Evolutionary conservation across 2,797 vertebrate species (phyloP).

Genomic region (Mycteria americana): DNA sequence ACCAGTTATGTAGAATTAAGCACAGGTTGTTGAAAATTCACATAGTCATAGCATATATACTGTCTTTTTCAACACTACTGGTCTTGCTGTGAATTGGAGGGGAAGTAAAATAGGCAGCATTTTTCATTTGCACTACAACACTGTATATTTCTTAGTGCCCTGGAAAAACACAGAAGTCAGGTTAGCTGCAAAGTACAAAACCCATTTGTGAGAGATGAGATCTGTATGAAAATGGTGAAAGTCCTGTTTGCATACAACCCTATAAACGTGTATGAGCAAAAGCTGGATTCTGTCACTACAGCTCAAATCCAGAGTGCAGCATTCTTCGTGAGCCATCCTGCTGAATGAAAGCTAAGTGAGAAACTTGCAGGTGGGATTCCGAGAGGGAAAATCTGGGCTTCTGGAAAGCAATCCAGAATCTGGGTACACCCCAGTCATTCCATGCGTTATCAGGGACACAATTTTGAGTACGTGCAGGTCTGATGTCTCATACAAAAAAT

Average conservation of each 20-base stretch:
- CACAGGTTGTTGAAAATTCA: slow-evolving; percentile 67
- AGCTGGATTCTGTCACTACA: background rate
- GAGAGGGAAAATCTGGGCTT: background rate
- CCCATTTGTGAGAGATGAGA: background rate
- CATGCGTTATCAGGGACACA: background rate
- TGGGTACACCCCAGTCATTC: background rate
- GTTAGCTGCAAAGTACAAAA: background rate
- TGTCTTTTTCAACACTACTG: slow-evolving; percentile 42
- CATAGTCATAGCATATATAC: slow-evolving; percentile 57
- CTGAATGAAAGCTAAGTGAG: background rate
- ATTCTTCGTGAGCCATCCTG: background rate
- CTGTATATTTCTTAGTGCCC: background rate
- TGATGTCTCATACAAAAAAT: background rate
- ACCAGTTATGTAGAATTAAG: slow-evolving; percentile 66
- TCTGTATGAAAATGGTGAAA: background rate
- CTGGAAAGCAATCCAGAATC: background rate
- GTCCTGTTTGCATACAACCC: background rate
- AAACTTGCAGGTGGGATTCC: background rate
- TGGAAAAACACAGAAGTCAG: background rate
- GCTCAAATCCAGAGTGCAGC: background rate
- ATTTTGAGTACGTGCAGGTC: background rate
- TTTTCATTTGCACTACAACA: background rate
- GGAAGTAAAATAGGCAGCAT: slow-evolving; percentile 22
- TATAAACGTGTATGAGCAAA: background rate
- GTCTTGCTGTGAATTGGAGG: slow-evolving; percentile 40